These are phyloP conservation scores for Malacoraja senta DNA, from an alignment of 2,797 vertebrate genomes.

Conservation along the genomic window DNA sequence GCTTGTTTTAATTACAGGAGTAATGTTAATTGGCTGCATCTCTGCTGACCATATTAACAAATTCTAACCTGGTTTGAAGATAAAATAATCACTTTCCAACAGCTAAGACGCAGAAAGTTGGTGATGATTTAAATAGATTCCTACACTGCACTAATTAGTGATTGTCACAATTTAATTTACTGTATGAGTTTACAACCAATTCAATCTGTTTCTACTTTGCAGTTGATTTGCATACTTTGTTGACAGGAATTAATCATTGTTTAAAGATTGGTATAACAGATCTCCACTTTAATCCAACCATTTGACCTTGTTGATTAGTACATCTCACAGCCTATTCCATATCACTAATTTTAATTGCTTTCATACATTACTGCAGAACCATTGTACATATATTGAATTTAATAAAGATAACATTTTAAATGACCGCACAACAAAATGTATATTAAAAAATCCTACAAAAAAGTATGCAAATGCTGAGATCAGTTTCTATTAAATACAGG, in stretches of 20 bases:
- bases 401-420: background rate
- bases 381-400: background rate
- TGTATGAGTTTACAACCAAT: background rate
- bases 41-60: background rate
- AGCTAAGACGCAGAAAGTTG: background rate
- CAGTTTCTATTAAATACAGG: background rate
- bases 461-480: background rate
- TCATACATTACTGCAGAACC: background rate
- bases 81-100: background rate
- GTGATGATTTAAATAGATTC: background rate
- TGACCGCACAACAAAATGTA: background rate
- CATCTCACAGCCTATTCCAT: background rate
- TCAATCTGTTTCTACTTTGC: constrained; percentile 8
- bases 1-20: no score
- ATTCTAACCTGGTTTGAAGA: background rate
- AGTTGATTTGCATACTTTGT: background rate
- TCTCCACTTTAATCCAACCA: background rate
- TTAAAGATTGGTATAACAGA: no score
- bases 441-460: background rate
- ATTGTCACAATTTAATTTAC: constrained; percentile 2
- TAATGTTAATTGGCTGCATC: background rate
- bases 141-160: background rate
- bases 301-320: background rate
- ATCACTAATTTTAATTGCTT: background rate
- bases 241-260: background rate